These are phyloP conservation scores for Actinia tenebrosa DNA, from an alignment of 64 coral and sea anemone genomes.

Conservation along the genomic window DNA sequence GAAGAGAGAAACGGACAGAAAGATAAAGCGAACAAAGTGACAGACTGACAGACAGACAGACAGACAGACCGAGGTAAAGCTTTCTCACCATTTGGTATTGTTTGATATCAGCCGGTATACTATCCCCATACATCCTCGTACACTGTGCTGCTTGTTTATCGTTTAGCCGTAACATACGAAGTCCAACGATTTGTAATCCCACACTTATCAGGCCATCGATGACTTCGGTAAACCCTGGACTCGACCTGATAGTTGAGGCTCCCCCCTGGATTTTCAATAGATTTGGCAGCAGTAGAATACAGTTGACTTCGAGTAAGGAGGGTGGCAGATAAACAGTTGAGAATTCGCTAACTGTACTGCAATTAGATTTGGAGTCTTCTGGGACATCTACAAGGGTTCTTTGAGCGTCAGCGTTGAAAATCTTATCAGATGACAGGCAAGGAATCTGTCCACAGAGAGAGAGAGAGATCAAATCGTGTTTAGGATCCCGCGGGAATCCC, in stretches of 20 bases:
- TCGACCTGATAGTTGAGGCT: constrained; percentile 2
- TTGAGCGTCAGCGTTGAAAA: constrained; percentile 40
- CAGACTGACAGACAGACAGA: background rate
- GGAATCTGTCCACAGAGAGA: constrained; percentile 39
- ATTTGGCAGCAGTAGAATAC: constrained; percentile 57
- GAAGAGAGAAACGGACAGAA: no score
- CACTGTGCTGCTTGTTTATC: constrained; percentile 42
- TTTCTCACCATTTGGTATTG: constrained; percentile 41
- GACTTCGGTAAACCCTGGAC: constrained; percentile 58
- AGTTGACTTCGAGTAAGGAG: constrained; percentile 85
- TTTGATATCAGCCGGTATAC: constrained; percentile 30
- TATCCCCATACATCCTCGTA: constrained; percentile 42
- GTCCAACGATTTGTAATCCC: constrained; percentile 52
- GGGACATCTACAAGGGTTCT: constrained; percentile 48
- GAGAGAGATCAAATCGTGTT: background rate
- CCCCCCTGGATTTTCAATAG: constrained; percentile 40
- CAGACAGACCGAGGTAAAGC: background rate
- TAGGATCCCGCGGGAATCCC: background rate
- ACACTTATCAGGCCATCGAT: constrained; percentile 58
- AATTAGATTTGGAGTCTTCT: background rate
- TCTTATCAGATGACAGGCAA: constrained; percentile 59
- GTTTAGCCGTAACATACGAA: constrained; percentile 42
- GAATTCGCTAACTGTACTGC: constrained; percentile 20
- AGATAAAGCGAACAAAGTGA: background rate
- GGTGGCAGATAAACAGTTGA: constrained; percentile 35